Conservation (phyloP, 2,113 vertebrate genomes). For the Ramphastos sulfuratus region DNA sequence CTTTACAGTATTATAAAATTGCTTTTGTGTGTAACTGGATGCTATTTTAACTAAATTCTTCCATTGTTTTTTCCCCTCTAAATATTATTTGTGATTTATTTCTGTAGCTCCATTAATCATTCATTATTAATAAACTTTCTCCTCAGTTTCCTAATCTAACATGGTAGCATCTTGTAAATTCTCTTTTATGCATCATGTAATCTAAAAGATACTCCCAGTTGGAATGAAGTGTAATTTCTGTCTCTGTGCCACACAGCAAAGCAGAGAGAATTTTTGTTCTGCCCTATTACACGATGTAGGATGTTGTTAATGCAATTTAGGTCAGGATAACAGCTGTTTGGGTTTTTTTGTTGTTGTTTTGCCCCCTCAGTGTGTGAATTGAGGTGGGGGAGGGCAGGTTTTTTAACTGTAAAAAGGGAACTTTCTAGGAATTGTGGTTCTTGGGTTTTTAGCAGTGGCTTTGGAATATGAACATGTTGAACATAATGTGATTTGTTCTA, state of each 20-base stretch:
- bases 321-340: neutral
- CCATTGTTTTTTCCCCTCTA: neutral
- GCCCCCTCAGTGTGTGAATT: neutral
- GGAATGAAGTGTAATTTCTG: neutral
- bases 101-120: neutral
- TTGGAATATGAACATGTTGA: neutral
- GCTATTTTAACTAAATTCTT: neutral
- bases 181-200: neutral
- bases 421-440: neutral
- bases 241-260: neutral
- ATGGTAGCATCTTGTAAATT: neutral
- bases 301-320: neutral
- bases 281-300: neutral
- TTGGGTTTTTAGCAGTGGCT: neutral
- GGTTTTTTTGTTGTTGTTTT: neutral
- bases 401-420: neutral
- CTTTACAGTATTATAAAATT: neutral
- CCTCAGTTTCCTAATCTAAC: neutral
- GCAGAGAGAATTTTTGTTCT: neutral
- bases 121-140: neutral
- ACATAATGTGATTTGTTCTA: neutral
- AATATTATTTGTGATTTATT: neutral
- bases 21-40: neutral
- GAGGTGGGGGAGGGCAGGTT: accelerated
- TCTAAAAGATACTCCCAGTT: neutral